Evolutionary conservation across 2,113 vertebrate genomes (phyloP).

Genomic region (Anguilla japonica): DNA sequence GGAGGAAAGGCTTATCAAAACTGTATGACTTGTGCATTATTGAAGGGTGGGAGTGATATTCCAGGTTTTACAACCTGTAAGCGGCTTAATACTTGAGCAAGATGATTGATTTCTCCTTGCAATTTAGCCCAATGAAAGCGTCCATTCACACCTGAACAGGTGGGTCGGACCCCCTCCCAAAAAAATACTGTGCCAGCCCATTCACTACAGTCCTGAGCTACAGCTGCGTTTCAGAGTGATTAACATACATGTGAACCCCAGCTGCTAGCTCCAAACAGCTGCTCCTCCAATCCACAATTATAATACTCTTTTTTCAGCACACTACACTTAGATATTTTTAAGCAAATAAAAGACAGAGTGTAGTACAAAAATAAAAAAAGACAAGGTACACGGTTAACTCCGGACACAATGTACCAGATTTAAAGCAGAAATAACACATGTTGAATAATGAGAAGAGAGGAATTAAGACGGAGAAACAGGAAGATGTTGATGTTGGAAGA

Average conservation of each 20-base stretch:
- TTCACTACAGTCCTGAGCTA: not conserved
- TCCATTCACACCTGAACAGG: not conserved
- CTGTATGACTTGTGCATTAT: not conserved
- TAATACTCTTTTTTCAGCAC: not conserved
- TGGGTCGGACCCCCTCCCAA: not conserved
- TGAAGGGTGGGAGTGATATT: not conserved
- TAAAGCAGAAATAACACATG: not conserved
- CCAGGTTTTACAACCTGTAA: not conserved
- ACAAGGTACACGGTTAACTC: too few relatives aligned
- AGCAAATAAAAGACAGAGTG: not conserved
- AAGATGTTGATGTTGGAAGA: not conserved
- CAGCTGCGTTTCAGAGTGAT: not conserved
- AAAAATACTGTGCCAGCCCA: not conserved
- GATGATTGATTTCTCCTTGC: not conserved
- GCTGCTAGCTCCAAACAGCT: not conserved
- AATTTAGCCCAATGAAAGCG: not conserved
- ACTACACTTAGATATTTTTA: not conserved
- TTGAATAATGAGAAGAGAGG: not conserved
- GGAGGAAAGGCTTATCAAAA: not conserved
- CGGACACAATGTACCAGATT: not conserved
- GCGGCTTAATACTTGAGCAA: not conserved
- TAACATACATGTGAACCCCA: not conserved
- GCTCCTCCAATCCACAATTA: not conserved
- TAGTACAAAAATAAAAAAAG: not conserved
- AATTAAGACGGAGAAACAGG: not conserved